phyloP scores from a whole-genome alignment of 2,888 invertebrate genomes.

The Aphelenchoides bicaudatus region DNA sequence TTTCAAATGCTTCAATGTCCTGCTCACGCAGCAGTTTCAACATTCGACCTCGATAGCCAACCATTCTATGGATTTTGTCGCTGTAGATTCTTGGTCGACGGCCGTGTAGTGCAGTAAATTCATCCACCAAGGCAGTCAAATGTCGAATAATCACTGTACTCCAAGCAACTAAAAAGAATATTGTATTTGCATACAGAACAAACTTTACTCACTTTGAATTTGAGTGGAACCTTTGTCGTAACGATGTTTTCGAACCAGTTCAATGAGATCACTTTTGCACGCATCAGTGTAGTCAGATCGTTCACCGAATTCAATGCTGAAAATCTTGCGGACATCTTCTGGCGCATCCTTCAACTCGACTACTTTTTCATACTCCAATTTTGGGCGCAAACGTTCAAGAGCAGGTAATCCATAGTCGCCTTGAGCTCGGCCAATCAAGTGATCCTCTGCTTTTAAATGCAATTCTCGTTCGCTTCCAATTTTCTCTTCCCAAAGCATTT shows the following conservation, averaged over 20 bases:
- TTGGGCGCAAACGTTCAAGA: slow-evolving; percentile 41
- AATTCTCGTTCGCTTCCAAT: slow-evolving; percentile 55
- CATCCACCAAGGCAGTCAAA: slow-evolving; percentile 54
- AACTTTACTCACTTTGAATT: slow-evolving; percentile 40
- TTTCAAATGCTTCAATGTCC: slow-evolving; percentile 41
- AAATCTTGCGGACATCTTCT: slow-evolving; percentile 52
- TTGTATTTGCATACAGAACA: not conserved
- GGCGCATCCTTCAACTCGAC: slow-evolving; percentile 50
- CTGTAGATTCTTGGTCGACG: slow-evolving; percentile 45
- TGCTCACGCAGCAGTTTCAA: slow-evolving; percentile 42
- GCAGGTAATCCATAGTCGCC: slow-evolving; percentile 49
- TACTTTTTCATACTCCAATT: slow-evolving; percentile 44
- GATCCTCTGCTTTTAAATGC: slow-evolving; percentile 51
- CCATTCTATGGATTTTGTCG: slow-evolving; percentile 46
- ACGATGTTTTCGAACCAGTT: slow-evolving; percentile 45
- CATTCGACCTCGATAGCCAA: slow-evolving; percentile 48
- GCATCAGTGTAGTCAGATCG: slow-evolving; percentile 47
- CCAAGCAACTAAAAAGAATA: slow-evolving; percentile 51
- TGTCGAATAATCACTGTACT: slow-evolving; percentile 56
- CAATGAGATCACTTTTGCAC: slow-evolving; percentile 50
- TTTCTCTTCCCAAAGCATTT: slow-evolving; percentile 53
- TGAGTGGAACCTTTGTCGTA: slow-evolving; percentile 47
- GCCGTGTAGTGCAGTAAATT: slow-evolving; percentile 40
- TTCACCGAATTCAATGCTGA: slow-evolving; percentile 53
- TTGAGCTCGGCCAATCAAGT: slow-evolving; percentile 29